Evolutionary conservation across 2,797 vertebrate species (phyloP).

Genomic region (Poeciliopsis presidionis): DNA sequence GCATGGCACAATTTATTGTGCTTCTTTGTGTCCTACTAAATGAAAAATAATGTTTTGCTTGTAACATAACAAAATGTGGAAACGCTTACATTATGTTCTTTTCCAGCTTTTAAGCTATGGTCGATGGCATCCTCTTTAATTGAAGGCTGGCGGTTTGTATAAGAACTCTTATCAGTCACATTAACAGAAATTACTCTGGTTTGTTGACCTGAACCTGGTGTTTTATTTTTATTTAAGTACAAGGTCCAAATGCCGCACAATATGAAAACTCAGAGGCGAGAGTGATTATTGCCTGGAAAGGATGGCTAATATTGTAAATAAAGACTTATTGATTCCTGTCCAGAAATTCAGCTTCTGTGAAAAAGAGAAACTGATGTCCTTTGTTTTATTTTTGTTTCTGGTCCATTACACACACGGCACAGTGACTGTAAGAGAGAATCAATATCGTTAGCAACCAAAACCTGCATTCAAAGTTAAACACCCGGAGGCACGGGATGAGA

Average conservation of each 20-base stretch:
- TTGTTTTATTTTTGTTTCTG: not conserved
- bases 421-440: conserved; percentile 20
- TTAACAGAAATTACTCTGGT: conserved; percentile 24
- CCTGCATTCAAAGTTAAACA: not conserved
- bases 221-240: conserved; percentile 53
- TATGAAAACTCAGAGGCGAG: conserved; percentile 5
- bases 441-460: conserved; percentile 13
- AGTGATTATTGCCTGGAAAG: not conserved
- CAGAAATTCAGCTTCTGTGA: not conserved
- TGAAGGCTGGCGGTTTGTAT: conserved; percentile 10
- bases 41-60: not conserved
- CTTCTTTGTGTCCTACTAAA: not conserved
- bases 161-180: conserved; percentile 46
- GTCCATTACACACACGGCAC: not conserved
- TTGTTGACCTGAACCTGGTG: conserved; percentile 49
- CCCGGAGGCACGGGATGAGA: not conserved
- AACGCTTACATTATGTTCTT: not conserved
- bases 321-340: conserved; percentile 1
- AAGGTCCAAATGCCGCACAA: conserved; percentile 41
- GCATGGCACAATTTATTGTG: not conserved
- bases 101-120: not conserved
- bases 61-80: not conserved
- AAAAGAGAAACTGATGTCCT: not conserved
- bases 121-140: conserved; percentile 10
- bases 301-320: conserved; percentile 5